These are phyloP conservation scores for Ceratotherium simum DNA, from an alignment of 2,113 vertebrate genomes.

Conservation along the genomic window DNA sequence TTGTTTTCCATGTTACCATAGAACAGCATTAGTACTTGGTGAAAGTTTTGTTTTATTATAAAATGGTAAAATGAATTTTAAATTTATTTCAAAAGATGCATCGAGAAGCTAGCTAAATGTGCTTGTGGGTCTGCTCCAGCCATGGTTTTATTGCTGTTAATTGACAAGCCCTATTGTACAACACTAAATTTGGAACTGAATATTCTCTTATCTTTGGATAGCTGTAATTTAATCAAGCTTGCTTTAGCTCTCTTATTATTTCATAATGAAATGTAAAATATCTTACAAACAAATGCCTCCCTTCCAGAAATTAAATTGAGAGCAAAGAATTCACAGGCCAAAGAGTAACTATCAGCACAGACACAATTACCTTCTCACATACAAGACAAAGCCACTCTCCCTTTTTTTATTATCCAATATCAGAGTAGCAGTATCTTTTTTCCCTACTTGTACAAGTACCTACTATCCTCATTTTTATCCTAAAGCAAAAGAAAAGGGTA, in stretches of 20 bases:
- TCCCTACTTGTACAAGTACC: not conserved
- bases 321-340: conserved; percentile 54
- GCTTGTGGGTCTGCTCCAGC: not conserved
- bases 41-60: conserved; percentile 45
- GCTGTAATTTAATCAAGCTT: conserved; percentile 71
- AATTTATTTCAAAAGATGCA: conserved; percentile 43
- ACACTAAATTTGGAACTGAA: conserved; percentile 68
- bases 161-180: conserved; percentile 60
- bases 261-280: conserved; percentile 76
- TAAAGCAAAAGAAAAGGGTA: not conserved
- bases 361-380: conserved; percentile 45
- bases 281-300: conserved; percentile 58
- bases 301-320: conserved; percentile 66
- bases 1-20: not conserved
- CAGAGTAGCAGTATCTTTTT: not conserved
- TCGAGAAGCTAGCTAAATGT: conserved; percentile 37
- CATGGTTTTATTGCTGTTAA: conserved; percentile 55
- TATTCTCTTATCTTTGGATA: conserved; percentile 63
- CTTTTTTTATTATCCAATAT: not conserved
- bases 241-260: conserved; percentile 71
- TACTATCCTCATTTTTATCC: not conserved
- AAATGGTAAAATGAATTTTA: conserved; percentile 48
- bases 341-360: conserved; percentile 45
- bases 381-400: not conserved
- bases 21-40: not conserved